phyloP scores from a whole-genome alignment of 2,113 vertebrate species.

The Petaurus breviceps region DNA sequence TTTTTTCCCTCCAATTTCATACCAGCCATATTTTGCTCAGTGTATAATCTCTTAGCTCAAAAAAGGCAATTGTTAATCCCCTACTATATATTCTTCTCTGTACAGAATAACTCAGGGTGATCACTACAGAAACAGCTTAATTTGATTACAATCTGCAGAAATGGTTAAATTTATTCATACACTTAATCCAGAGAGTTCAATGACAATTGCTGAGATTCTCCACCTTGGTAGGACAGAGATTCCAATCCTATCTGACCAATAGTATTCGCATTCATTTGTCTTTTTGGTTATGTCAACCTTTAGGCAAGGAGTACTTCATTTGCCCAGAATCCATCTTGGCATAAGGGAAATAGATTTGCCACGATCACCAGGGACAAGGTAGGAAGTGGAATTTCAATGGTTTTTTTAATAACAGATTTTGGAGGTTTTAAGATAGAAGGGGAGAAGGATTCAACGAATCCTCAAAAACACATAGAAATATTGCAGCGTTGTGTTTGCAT shows the following conservation, averaged over 20 bases:
- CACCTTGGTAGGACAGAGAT: background rate
- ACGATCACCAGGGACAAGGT: background rate
- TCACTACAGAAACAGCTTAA: constrained; percentile 31
- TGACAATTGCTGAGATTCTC: background rate
- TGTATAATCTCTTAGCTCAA: constrained; percentile 58
- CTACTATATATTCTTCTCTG: constrained; percentile 14
- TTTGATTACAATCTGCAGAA: constrained; percentile 1
- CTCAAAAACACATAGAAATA: background rate
- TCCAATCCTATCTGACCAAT: background rate
- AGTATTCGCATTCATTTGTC: background rate
- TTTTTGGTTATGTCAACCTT: background rate
- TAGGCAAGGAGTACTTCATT: background rate
- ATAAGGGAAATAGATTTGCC: background rate
- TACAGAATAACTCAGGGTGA: constrained; percentile 39
- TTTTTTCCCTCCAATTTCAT: background rate
- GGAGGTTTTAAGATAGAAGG: background rate
- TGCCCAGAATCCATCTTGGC: background rate
- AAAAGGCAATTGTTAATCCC: constrained; percentile 54
- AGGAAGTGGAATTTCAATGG: background rate
- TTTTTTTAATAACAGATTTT: background rate
- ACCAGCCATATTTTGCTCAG: constrained; percentile 48
- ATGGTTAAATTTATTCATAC: background rate
- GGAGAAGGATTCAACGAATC: background rate
- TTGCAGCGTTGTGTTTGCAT: background rate
- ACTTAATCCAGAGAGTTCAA: background rate